A percentile compares a stretch with the other conserved stretches of the same genome.
These are phyloP conservation scores for Gulo gulo DNA, from an alignment of 2,113 vertebrate species.

Conservation along the genomic window DNA sequence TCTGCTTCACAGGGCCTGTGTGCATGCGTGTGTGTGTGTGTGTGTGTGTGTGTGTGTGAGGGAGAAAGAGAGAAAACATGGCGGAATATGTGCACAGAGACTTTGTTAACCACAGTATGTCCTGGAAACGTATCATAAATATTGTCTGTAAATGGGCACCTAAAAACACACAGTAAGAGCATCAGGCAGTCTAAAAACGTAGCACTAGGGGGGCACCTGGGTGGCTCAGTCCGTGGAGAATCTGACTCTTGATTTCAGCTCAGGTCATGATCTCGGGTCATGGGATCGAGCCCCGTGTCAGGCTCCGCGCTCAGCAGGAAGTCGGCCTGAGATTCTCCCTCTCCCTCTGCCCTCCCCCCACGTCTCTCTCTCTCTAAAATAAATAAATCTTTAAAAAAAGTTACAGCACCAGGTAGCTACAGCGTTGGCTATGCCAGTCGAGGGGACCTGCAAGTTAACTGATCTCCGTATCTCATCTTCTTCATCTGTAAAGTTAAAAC, in stretches of 20 bases:
- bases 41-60: not conserved
- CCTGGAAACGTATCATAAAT: not conserved
- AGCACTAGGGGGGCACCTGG: not conserved
- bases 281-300: not conserved
- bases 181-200: not conserved
- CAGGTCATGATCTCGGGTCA: not conserved
- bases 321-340: not conserved
- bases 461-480: not conserved
- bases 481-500: not conserved
- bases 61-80: not conserved
- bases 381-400: not conserved
- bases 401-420: not conserved
- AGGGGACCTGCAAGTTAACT: not conserved
- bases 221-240: not conserved
- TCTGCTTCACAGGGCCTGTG: not conserved
- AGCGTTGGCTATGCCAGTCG: not conserved
- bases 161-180: not conserved
- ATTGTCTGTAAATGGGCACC: not conserved
- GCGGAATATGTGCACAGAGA: not conserved
- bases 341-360: not conserved
- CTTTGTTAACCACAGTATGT: not conserved
- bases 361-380: not conserved
- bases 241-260: not conserved
- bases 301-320: not conserved
- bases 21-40: too few species aligned